Conservation (phyloP, 2,113 vertebrate genomes). For the Cygnus atratus region DNA sequence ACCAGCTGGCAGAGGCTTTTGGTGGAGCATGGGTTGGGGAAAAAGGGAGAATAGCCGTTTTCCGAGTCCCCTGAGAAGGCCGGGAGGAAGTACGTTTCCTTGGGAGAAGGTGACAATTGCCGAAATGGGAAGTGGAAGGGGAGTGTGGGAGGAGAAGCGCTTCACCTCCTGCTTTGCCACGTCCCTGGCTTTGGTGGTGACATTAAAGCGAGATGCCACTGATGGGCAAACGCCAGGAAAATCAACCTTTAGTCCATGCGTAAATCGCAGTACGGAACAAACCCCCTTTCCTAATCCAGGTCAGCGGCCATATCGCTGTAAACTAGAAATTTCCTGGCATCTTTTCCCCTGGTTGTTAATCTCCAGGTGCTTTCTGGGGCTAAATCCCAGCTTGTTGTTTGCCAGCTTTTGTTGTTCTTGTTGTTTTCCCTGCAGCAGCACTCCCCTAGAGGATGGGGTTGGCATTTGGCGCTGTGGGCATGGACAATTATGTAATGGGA, state of each 20-base stretch:
- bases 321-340: not conserved
- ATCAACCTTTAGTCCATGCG: not conserved
- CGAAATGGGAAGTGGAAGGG: not conserved
- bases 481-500: slow-evolving; percentile 47
- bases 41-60: not conserved
- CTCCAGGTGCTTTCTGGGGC: not conserved
- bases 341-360: not conserved
- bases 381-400: not conserved
- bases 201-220: not conserved
- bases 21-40: not conserved
- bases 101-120: not conserved
- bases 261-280: not conserved
- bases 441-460: not conserved
- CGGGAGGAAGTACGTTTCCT: not conserved
- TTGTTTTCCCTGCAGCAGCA: not conserved
- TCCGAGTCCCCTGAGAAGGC: not conserved
- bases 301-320: not conserved
- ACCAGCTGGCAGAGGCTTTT: not conserved
- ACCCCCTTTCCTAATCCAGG: not conserved
- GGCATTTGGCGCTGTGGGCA: not conserved
- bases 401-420: not conserved
- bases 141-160: not conserved
- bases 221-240: not conserved
- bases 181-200: not conserved
- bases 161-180: not conserved